Percentiles rank a stretch among this genome's conserved stretches.
Evolutionary conservation across 37 sponge, comb jelly and placozoan genomes (phyloP).

Genomic region (Crambe crambe): DNA sequence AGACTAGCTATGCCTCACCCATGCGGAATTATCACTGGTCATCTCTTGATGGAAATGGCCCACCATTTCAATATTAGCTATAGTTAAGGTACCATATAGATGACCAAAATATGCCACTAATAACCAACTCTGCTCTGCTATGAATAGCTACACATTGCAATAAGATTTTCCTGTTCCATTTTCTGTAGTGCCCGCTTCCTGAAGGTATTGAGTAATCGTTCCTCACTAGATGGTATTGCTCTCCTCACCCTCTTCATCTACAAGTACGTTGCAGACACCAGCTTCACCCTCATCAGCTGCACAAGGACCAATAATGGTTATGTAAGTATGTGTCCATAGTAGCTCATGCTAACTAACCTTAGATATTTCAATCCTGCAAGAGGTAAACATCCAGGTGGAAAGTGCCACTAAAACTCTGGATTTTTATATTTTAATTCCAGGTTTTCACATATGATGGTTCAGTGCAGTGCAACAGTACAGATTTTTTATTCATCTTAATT

Average conservation of each 20-base stretch:
- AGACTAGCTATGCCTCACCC: background rate
- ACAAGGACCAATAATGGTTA: constrained; percentile 5
- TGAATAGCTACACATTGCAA: too few species aligned
- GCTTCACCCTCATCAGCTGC: constrained; percentile 79
- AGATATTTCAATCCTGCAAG: too few species aligned
- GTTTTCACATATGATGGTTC: constrained; percentile 70
- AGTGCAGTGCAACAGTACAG: constrained; percentile 16
- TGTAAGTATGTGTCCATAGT: background rate
- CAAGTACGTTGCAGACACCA: constrained; percentile 81
- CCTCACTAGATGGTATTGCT: constrained; percentile 66
- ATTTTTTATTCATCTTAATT: constrained; percentile 39
- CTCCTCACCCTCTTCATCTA: constrained; percentile 66
- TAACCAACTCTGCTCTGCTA: too few species aligned
- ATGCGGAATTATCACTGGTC: background rate
- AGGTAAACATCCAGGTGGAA: background rate
- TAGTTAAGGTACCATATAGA: too few species aligned
- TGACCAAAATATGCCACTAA: too few species aligned
- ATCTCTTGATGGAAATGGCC: too few species aligned
- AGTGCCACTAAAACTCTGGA: background rate
- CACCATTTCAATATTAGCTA: too few species aligned
- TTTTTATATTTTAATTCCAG: constrained; percentile 2
- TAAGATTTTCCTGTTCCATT: background rate
- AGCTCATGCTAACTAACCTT: background rate
- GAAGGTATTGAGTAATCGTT: constrained; percentile 42
- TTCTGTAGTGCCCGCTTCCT: constrained; percentile 50